Conservation (phyloP, 1,140 invertebrate species). For the Adoxophyes honmai region DNA sequence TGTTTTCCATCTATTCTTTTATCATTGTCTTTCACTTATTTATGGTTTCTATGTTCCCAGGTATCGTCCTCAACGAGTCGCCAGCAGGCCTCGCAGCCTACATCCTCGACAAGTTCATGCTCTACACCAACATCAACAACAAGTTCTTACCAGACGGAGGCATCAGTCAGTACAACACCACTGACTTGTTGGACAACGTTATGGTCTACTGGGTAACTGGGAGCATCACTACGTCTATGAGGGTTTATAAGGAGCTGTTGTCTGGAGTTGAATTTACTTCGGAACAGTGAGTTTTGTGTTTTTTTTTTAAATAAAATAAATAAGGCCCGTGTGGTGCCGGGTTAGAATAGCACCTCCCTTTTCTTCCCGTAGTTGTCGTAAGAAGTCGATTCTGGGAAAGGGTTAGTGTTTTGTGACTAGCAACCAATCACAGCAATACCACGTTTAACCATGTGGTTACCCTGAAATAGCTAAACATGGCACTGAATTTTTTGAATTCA, state of each 20-base stretch:
- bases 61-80: conserved; percentile 78
- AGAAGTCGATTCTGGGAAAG: too few relatives aligned
- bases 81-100: conserved; percentile 85
- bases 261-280: conserved; percentile 45
- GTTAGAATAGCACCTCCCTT: too few relatives aligned
- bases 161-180: conserved; percentile 78
- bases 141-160: conserved; percentile 77
- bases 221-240: conserved; percentile 81
- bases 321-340: too few relatives aligned
- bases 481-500: too few relatives aligned
- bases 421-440: too few relatives aligned
- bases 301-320: too few relatives aligned
- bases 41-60: conserved; percentile 55
- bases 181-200: conserved; percentile 84
- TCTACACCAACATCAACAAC: conserved; percentile 77
- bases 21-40: too few relatives aligned
- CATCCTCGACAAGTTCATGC: conserved; percentile 86
- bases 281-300: conserved; percentile 52
- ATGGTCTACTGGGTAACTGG: conserved; percentile 88
- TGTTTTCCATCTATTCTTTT: too few relatives aligned
- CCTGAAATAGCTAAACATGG: too few relatives aligned
- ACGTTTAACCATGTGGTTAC: too few relatives aligned
- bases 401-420: too few relatives aligned
- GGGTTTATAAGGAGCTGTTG: conserved; percentile 81
- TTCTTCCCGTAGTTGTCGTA: too few relatives aligned